Evolutionary conservation across 2,888 invertebrate genomes (phyloP).

Genomic region (Brachylomia viminalis): DNA sequence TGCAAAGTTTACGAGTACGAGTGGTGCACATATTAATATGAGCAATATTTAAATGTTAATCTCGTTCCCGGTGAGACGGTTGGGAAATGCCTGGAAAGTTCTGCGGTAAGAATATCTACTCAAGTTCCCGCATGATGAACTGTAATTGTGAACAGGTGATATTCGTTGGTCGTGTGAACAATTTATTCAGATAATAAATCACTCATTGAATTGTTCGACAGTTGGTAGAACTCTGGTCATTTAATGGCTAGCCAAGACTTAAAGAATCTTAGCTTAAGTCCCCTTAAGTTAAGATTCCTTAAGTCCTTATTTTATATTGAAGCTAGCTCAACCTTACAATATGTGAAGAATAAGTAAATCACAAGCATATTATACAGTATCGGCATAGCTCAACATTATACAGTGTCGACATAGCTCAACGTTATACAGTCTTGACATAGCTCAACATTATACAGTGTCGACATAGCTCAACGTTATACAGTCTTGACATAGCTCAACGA

Average conservation of each 20-base stretch:
- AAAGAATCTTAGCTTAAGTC: no score
- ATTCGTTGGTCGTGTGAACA: not conserved
- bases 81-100: not conserved
- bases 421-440: not conserved
- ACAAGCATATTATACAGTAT: not conserved
- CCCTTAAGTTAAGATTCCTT: no score
- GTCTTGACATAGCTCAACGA: no score
- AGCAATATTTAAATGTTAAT: slow-evolving; percentile 33
- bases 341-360: not conserved
- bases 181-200: not conserved
- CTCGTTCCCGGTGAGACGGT: not conserved
- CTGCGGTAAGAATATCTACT: not conserved
- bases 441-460: not conserved
- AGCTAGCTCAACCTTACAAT: no score
- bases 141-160: not conserved
- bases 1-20: slow-evolving; percentile 31
- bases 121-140: not conserved
- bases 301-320: not conserved
- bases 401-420: not conserved
- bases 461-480: not conserved
- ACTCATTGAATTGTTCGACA: no score
- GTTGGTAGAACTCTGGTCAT: not conserved
- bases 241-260: no score
- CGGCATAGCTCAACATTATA: not conserved
- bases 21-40: slow-evolving; percentile 20